phyloP scores from a whole-genome alignment of 2,888 invertebrate genomes.

The Orchestes rusci region DNA sequence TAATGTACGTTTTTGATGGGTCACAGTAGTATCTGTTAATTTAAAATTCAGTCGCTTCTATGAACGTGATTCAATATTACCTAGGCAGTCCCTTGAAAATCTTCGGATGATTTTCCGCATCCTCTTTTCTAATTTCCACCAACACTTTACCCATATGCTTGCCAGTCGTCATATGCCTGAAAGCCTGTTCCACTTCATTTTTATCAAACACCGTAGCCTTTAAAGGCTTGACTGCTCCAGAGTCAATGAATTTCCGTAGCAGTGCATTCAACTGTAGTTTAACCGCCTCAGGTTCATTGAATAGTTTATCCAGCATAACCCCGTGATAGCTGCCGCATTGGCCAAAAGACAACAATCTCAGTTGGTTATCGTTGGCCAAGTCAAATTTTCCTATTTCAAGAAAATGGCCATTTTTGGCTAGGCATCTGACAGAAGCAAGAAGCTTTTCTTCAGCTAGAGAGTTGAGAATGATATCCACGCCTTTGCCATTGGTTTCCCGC shows the following conservation, averaged over 20 bases:
- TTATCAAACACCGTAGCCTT: slow-evolving; percentile 55
- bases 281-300: slow-evolving; percentile 12
- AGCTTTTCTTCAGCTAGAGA: slow-evolving; percentile 90
- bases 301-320: slow-evolving; percentile 57
- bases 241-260: slow-evolving; percentile 11
- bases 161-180: slow-evolving; percentile 57
- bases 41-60: neutral
- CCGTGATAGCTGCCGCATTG: slow-evolving; percentile 71
- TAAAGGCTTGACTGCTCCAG: slow-evolving; percentile 60
- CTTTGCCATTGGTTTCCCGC: slow-evolving; percentile 70
- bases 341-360: slow-evolving; percentile 60
- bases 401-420: slow-evolving; percentile 59
- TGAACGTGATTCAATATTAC: no score
- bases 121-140: slow-evolving; percentile 39
- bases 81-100: slow-evolving; percentile 10
- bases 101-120: slow-evolving; percentile 9
- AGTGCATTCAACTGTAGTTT: slow-evolving; percentile 16
- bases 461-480: slow-evolving; percentile 88
- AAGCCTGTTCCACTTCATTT: slow-evolving; percentile 65
- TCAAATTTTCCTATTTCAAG: slow-evolving; percentile 85
- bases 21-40: slow-evolving; percentile 14
- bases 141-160: slow-evolving; percentile 75
- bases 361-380: slow-evolving; percentile 57
- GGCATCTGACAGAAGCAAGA: slow-evolving; percentile 58
- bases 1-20: slow-evolving; percentile 50